These are phyloP conservation scores for Entomobrya proxima DNA, from an alignment of 2,888 invertebrate genomes.

Conservation along the genomic window DNA sequence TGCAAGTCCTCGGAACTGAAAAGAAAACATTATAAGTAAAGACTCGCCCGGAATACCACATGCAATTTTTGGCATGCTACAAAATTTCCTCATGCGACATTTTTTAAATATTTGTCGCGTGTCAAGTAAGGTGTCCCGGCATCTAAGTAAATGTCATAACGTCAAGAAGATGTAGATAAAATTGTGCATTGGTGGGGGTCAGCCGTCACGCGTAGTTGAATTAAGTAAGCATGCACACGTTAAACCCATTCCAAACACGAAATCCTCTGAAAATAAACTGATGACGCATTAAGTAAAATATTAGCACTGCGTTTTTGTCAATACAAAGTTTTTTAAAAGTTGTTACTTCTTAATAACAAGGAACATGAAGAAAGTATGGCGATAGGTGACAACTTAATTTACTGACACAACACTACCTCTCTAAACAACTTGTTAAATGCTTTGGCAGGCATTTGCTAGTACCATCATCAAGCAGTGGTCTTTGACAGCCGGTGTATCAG, in stretches of 20 bases:
- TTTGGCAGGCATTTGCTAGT: not conserved
- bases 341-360: not conserved
- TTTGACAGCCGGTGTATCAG: slow-evolving; percentile 2
- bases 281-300: not conserved
- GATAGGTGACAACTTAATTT: slow-evolving; percentile 57
- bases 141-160: not conserved
- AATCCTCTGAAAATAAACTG: slow-evolving; percentile 32
- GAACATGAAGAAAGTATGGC: slow-evolving; percentile 47
- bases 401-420: slow-evolving; percentile 1
- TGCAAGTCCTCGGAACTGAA: slow-evolving; percentile 75
- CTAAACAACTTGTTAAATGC: slow-evolving; percentile 6
- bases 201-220: not conserved
- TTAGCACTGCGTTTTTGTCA: not conserved
- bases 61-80: slow-evolving; percentile 32
- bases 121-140: not conserved
- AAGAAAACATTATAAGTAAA: slow-evolving; percentile 45
- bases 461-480: slow-evolving; percentile 2
- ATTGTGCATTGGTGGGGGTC: not conserved
- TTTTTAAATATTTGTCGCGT: not conserved
- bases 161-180: not conserved
- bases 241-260: not conserved
- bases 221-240: not conserved
- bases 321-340: not conserved
- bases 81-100: not conserved
- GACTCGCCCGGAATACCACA: not conserved